phyloP scores from a whole-genome alignment of 2,113 vertebrate genomes.

The Calypte anna region DNA sequence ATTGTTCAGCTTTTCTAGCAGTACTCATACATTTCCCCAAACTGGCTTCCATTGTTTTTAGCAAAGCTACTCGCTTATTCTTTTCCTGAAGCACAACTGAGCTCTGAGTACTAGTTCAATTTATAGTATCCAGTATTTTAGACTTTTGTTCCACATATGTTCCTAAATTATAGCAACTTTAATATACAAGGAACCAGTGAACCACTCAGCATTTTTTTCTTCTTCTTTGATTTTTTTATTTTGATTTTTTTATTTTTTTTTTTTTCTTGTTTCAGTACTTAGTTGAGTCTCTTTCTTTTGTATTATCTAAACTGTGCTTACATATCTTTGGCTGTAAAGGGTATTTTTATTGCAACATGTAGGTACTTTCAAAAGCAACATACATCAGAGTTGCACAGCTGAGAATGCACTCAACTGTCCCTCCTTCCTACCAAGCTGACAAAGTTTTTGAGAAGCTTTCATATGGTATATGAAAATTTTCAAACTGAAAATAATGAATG shows the following conservation, averaged over 20 bases:
- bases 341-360: slow-evolving; percentile 29
- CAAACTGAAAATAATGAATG: slow-evolving; percentile 9
- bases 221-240: neutral
- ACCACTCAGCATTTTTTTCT: neutral
- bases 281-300: neutral
- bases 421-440: neutral
- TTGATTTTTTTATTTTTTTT: neutral
- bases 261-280: neutral
- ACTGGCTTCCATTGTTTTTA: slow-evolving; percentile 32
- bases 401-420: slow-evolving; percentile 4
- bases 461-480: neutral
- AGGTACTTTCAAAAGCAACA: slow-evolving; percentile 38
- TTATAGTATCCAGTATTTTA: slow-evolving; percentile 17
- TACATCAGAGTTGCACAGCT: neutral
- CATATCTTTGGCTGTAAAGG: neutral
- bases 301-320: neutral
- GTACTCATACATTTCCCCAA: slow-evolving; percentile 14
- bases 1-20: neutral
- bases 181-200: neutral
- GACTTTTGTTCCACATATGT: neutral
- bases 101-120: slow-evolving; percentile 4
- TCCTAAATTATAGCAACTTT: neutral
- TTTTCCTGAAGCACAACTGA: slow-evolving; percentile 8
- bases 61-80: slow-evolving; percentile 13
- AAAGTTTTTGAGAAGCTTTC: slow-evolving; percentile 2